These are phyloP conservation scores for Pediacus dermestoides DNA, from an alignment of 2,888 invertebrate genomes.

Conservation along the genomic window DNA sequence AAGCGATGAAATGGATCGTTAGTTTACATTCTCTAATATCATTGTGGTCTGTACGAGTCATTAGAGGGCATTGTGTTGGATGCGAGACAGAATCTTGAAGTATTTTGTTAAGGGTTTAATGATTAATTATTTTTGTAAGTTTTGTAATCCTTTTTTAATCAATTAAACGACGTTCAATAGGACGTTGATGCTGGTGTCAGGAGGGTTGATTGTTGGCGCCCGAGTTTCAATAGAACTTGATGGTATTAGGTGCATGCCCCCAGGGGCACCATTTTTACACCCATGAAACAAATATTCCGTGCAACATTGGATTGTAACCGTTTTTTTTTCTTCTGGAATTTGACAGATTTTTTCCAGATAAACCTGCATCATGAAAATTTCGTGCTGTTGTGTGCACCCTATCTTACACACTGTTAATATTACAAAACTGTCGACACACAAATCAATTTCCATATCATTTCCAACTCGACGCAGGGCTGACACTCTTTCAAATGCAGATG, in stretches of 20 bases:
- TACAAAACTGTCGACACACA: conserved; percentile 21
- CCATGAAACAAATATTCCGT: too few species aligned
- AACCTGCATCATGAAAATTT: conserved; percentile 6
- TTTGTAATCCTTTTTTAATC: conserved; percentile 46
- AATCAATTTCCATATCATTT: conserved; percentile 48
- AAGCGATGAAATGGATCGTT: conserved; percentile 49
- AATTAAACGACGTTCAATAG: conserved; percentile 42
- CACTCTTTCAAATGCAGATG: conserved; percentile 48
- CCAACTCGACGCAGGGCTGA: conserved; percentile 41
- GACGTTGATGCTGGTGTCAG: conserved; percentile 35
- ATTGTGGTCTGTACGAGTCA: conserved; percentile 46
- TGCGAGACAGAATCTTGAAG: conserved; percentile 40
- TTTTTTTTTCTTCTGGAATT: too few species aligned
- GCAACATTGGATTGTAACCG: too few species aligned
- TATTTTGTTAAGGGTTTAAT: conserved; percentile 44
- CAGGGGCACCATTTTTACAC: too few species aligned
- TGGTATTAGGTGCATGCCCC: too few species aligned
- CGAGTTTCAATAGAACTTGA: too few species aligned
- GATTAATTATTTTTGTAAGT: conserved; percentile 47
- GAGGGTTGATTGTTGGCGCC: conserved; percentile 36
- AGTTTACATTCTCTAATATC: conserved; percentile 46
- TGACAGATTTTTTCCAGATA: conserved; percentile 9
- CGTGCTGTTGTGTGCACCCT: conserved; percentile 1
- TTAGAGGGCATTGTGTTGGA: conserved; percentile 43
- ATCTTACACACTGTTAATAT: conserved; percentile 7